A percentile compares a stretch with the other conserved stretches of the same genome.
phyloP scores from a whole-genome alignment of 2,113 vertebrate species.

The Polyodon spathula region DNA sequence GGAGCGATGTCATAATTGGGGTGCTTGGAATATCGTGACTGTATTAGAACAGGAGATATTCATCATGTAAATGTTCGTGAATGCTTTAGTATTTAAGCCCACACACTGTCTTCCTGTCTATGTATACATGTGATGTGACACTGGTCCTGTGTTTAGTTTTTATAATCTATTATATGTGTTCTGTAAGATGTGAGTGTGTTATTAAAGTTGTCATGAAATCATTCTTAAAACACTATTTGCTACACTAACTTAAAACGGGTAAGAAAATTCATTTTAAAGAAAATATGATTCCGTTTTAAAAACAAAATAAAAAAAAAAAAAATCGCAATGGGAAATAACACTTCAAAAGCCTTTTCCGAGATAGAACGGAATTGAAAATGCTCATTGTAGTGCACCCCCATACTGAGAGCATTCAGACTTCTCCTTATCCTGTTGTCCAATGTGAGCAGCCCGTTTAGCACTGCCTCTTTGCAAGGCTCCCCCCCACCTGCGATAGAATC shows the following conservation, averaged over 20 bases:
- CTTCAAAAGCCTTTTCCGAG: too few relatives aligned
- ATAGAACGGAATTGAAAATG: too few relatives aligned
- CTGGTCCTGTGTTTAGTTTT: too few relatives aligned
- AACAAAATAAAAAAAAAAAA: too few relatives aligned
- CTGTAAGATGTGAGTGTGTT: too few relatives aligned
- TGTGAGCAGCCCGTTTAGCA: neutral
- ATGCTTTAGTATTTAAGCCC: neutral
- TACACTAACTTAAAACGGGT: too few relatives aligned
- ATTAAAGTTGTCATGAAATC: too few relatives aligned
- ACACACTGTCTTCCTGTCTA: neutral
- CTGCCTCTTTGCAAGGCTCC: neutral
- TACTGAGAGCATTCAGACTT: neutral
- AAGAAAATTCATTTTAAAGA: too few relatives aligned
- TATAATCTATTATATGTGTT: too few relatives aligned
- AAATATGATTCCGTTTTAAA: too few relatives aligned
- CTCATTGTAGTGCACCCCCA: neutral
- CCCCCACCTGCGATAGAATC: conserved; percentile 11
- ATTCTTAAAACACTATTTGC: too few relatives aligned
- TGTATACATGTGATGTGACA: too few relatives aligned
- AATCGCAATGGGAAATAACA: neutral
- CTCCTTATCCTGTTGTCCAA: neutral
- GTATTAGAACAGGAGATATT: neutral
- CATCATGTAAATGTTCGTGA: neutral
- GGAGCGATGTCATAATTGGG: conserved; percentile 2
- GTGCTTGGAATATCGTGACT: conserved; percentile 6